Evolutionary conservation across 2,888 invertebrate species (phyloP).

Genomic region (Pelosia muscerda): DNA sequence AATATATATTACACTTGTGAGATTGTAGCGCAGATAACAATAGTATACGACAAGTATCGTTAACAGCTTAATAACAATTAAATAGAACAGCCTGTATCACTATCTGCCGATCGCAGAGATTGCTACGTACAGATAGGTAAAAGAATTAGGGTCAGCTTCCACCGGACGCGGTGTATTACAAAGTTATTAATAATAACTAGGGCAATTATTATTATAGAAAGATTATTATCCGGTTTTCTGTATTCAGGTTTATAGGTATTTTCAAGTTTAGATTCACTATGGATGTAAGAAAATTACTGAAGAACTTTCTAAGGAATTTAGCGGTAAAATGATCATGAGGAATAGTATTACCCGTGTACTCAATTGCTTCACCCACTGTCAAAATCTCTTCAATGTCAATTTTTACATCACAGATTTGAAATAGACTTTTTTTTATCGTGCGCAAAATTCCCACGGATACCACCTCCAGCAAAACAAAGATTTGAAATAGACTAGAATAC

Average conservation of each 20-base stretch:
- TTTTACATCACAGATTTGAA: no score
- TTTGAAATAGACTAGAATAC: no score
- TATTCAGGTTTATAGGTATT: not conserved
- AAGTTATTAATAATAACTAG: constrained; percentile 1
- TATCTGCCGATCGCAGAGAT: constrained; percentile 49
- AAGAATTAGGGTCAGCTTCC: constrained; percentile 17
- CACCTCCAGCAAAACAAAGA: no score
- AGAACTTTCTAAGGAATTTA: no score
- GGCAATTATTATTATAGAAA: not conserved
- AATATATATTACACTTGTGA: constrained; percentile 26
- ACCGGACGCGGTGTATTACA: constrained; percentile 3
- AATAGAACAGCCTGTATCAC: constrained; percentile 45
- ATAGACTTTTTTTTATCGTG: no score
- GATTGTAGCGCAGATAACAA: constrained; percentile 34
- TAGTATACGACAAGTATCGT: constrained; percentile 32
- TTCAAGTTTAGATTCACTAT: not conserved
- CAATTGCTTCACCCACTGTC: no score
- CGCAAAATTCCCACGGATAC: no score
- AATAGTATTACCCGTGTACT: no score
- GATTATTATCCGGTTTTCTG: not conserved
- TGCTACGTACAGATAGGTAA: constrained; percentile 50
- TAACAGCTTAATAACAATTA: constrained; percentile 52
- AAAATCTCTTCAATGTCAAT: no score
- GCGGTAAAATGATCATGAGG: no score
- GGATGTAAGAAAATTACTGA: not conserved